Percentiles rank a stretch among this genome's conserved stretches.
Evolutionary conservation across 2,797 vertebrate species (phyloP).

Genomic region (Acanthurus tractus): DNA sequence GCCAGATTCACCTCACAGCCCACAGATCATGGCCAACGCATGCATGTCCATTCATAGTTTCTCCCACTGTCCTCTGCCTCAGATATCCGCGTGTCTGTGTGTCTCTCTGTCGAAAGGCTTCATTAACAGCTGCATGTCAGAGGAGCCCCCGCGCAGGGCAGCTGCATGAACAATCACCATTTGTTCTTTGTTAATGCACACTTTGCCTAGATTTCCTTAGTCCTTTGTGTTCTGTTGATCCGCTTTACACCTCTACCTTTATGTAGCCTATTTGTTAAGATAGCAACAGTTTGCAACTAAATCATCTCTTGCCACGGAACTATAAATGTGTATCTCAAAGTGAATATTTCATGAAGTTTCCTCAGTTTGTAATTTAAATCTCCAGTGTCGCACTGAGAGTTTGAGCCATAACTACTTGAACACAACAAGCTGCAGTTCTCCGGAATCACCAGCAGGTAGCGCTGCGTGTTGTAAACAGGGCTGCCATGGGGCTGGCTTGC

Average conservation of each 20-base stretch:
- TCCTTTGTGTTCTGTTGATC: not conserved
- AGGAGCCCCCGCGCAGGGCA: not conserved
- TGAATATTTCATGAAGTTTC: not conserved
- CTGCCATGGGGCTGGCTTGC: conserved; percentile 55
- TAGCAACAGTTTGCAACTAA: not conserved
- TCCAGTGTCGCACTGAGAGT: not conserved
- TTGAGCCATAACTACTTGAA: not conserved
- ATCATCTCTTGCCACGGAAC: not conserved
- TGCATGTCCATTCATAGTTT: conserved; percentile 20
- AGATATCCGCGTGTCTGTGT: not conserved
- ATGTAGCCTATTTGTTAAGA: no score
- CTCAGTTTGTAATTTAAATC: not conserved
- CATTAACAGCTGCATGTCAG: conserved; percentile 31
- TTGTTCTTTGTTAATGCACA: not conserved
- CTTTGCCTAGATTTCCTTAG: not conserved
- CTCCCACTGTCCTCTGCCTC: not conserved
- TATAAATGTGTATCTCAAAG: not conserved
- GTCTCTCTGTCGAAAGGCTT: not conserved
- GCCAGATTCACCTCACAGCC: not conserved
- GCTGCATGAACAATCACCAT: conserved; percentile 22
- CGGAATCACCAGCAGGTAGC: conserved; percentile 62
- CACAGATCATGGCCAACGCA: not conserved
- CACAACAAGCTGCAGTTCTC: conserved; percentile 50
- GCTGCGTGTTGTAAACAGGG: conserved; percentile 69
- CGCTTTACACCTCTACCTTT: no score